Evolutionary conservation across 2,113 vertebrate genomes (phyloP).

Genomic region (Tapirus terrestris): DNA sequence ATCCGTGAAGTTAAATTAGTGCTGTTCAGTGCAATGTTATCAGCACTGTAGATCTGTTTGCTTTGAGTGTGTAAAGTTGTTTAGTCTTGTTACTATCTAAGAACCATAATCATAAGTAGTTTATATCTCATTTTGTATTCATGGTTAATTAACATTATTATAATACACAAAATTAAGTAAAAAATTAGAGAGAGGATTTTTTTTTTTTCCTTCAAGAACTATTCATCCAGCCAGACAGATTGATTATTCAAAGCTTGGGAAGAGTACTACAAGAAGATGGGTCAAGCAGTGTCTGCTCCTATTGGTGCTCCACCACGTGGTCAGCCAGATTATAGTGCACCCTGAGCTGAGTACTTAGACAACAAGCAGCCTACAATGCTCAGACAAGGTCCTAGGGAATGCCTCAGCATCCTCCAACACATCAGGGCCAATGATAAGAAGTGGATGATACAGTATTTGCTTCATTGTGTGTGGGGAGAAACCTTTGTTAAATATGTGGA

Average conservation of each 20-base stretch:
- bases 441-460: slow-evolving; percentile 99
- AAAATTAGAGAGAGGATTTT: background rate
- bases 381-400: slow-evolving; percentile 95
- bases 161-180: background rate
- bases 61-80: background rate
- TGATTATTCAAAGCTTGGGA: too few species aligned
- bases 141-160: background rate
- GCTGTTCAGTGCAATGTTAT: background rate
- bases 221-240: too few species aligned
- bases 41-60: background rate
- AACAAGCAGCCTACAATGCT: slow-evolving; percentile 98
- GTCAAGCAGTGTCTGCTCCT: slow-evolving; percentile 90
- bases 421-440: slow-evolving; percentile 99
- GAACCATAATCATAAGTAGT: background rate
- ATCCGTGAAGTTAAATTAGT: background rate
- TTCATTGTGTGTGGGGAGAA: slow-evolving; percentile 99
- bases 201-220: background rate
- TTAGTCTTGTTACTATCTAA: background rate
- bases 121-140: background rate
- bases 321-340: slow-evolving; percentile 97
- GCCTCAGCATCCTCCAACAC: slow-evolving; percentile 93
- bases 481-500: slow-evolving; percentile 99
- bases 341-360: slow-evolving; percentile 98
- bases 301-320: slow-evolving; percentile 93
- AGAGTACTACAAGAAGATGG: too few species aligned